phyloP scores from a whole-genome alignment of 2,113 vertebrate species.

The Callaeas wilsoni region DNA sequence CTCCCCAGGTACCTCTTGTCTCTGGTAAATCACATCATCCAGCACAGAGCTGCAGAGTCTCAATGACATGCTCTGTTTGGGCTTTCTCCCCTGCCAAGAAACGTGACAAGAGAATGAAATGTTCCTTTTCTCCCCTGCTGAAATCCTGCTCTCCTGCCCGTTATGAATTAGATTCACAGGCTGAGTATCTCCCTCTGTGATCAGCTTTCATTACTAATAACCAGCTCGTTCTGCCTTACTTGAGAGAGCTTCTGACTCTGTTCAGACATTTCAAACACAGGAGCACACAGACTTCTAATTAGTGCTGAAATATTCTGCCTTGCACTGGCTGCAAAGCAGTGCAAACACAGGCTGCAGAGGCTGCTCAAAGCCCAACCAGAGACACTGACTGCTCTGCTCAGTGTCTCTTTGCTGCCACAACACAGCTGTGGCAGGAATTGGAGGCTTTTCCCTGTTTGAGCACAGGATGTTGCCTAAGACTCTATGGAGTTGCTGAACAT shows the following conservation, averaged over 20 bases:
- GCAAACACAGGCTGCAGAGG: neutral
- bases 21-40: neutral
- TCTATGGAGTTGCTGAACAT: neutral
- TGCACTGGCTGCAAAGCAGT: neutral
- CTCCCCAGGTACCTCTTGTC: neutral
- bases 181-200: constrained; percentile 11
- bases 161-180: neutral
- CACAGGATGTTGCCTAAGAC: neutral
- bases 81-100: neutral
- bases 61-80: neutral
- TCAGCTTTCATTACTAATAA: constrained; percentile 39
- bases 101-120: neutral
- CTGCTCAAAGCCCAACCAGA: neutral
- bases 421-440: accelerated
- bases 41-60: neutral
- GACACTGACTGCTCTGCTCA: neutral
- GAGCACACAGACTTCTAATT: neutral
- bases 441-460: neutral
- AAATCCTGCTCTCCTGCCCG: neutral
- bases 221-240: neutral
- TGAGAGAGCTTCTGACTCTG: neutral
- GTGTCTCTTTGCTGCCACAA: neutral
- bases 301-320: neutral
- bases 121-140: neutral
- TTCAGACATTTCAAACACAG: neutral